Conservation (phyloP, 2,113 vertebrate species). For the Channa maculata region DNA sequence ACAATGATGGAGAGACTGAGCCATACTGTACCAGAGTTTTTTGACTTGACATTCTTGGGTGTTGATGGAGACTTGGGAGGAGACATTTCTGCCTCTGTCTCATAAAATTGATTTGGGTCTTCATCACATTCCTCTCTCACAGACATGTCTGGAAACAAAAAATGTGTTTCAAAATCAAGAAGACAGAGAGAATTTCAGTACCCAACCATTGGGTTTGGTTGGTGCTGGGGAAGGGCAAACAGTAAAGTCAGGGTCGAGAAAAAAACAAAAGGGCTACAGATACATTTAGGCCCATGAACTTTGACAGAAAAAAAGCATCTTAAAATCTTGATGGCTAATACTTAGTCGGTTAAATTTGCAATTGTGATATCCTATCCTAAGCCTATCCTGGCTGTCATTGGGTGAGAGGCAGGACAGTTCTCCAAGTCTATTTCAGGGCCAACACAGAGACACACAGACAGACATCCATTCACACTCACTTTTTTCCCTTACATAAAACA, state of each 20-base stretch:
- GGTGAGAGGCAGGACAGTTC: too few species aligned
- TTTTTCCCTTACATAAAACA: too few species aligned
- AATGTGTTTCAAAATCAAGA: neutral
- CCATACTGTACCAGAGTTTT: slow-evolving; percentile 87
- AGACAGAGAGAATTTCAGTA: neutral
- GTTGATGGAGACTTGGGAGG: slow-evolving; percentile 93
- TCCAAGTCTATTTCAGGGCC: too few species aligned
- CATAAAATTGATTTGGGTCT: slow-evolving; percentile 89
- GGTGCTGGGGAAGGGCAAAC: neutral
- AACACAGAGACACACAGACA: too few species aligned
- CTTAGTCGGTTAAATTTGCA: neutral
- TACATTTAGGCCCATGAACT: neutral
- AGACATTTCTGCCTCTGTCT: slow-evolving; percentile 89
- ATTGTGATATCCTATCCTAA: too few species aligned
- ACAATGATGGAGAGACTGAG: neutral
- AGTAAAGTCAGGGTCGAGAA: neutral
- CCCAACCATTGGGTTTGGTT: neutral
- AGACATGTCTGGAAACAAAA: slow-evolving; percentile 80
- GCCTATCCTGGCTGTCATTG: too few species aligned
- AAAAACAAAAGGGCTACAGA: neutral
- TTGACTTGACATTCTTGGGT: slow-evolving; percentile 90
- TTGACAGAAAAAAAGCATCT: neutral
- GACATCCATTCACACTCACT: too few species aligned
- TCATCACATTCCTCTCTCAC: slow-evolving; percentile 87
- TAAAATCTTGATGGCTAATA: neutral